These are phyloP conservation scores for Puntigrus tetrazona DNA, from an alignment of 2,113 vertebrate species.

Conservation along the genomic window DNA sequence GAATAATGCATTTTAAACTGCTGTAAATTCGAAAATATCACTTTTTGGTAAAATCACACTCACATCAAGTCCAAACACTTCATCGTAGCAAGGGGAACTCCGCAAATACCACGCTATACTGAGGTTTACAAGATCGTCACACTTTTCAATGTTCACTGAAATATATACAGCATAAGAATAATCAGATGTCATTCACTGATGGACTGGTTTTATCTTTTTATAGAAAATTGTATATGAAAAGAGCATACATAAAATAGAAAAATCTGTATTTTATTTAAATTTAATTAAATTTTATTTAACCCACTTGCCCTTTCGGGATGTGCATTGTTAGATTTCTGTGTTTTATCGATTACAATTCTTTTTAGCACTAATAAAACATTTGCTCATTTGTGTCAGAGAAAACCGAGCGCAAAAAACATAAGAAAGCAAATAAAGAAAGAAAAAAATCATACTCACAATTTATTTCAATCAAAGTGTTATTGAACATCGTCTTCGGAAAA, in stretches of 20 bases:
- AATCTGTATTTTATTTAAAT: background rate
- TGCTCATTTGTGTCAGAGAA: background rate
- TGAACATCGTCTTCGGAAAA: slow-evolving; percentile 76
- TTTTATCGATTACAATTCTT: background rate
- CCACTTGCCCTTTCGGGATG: no score
- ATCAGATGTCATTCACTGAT: background rate
- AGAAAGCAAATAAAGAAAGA: background rate
- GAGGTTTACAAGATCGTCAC: slow-evolving; percentile 35
- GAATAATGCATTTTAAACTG: background rate
- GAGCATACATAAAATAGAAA: background rate
- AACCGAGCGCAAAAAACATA: background rate
- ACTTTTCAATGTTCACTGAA: slow-evolving; percentile 16
- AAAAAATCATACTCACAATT: slow-evolving; percentile 70
- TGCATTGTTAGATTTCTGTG: background rate
- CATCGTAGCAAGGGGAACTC: slow-evolving; percentile 73
- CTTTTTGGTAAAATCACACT: slow-evolving; percentile 41
- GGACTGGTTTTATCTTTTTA: background rate
- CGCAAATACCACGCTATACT: slow-evolving; percentile 76
- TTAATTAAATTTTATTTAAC: background rate
- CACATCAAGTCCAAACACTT: slow-evolving; percentile 68
- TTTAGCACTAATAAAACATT: background rate
- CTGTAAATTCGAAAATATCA: background rate
- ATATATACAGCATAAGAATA: background rate
- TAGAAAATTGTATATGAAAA: background rate
- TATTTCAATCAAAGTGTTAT: slow-evolving; percentile 62